Evolutionary conservation across 2,888 invertebrate genomes (phyloP), one percentile per base, ranked within the genome.

Genomic region (Tholera decimalis): DNA sequence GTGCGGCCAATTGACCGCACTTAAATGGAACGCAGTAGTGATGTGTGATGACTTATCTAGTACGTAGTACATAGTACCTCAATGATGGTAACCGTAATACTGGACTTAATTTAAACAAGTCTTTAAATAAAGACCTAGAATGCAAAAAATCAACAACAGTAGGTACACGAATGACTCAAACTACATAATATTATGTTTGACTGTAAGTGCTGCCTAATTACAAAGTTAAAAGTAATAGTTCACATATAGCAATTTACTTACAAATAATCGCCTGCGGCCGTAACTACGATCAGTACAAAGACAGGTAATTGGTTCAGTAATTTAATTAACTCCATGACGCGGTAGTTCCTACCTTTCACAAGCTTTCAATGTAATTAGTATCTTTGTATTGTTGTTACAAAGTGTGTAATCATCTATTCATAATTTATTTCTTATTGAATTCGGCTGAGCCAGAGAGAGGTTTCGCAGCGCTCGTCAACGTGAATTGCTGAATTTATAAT

Each of bases 311-410:
- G 73, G 15, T 53, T 61, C 43, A 15, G 60, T 77, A 67, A 79
- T 77, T 77, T 65, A 79, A 79, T 79, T 71, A 73, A 46, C 35
- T 66, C 41, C 70, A 55, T 79, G 79, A 69, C 66, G 72, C 26
- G 43, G 20, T 67, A 58, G 54, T 67, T 77, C 64, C 51, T 22
- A 61, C 43, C 43, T 62, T 67, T 60, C 37, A 51, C 46, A 55
- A 47, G 60, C 77, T 71, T 68, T 80, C 55, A 55, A 53, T 51
- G 15, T 60, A 53, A 71, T 77, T 67, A 58, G 37, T 60, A 58
- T 57, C 43, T 56, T 72, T 69, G 58, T 68, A 46, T 55, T 51
- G 39, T 59, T 64, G 44, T 46, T 50, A 35, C 28, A 69, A 61
- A 64, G n/a, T 24, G 44, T 43, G 49, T 47, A 26, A 58, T 60